These are phyloP conservation scores for Drosophila kohkoa DNA, from an alignment of 1,140 invertebrate genomes.

Conservation along the genomic window DNA sequence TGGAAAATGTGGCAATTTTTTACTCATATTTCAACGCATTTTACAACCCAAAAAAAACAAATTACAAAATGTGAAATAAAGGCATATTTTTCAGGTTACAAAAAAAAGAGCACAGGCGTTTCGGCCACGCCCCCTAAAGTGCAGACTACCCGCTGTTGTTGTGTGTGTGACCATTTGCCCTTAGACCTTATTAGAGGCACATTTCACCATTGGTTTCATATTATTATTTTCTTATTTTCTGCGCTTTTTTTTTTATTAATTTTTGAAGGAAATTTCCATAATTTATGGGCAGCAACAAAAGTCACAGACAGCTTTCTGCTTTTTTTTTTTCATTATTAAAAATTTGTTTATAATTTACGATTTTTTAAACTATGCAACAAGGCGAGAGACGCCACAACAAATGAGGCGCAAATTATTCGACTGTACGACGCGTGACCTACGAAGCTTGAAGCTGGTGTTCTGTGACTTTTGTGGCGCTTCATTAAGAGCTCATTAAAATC, in stretches of 20 bases:
- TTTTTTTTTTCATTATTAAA: conserved; percentile 68
- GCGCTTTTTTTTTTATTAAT: conserved; percentile 65
- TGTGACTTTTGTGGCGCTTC: conserved; percentile 45
- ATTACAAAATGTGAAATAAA: conserved; percentile 76
- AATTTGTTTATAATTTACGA: conserved; percentile 76
- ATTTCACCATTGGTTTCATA: conserved; percentile 40
- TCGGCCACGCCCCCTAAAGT: conserved; percentile 55
- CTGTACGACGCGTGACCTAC: conserved; percentile 32
- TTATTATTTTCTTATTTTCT: conserved; percentile 30
- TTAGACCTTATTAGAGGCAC: conserved; percentile 74
- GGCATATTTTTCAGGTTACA: conserved; percentile 70
- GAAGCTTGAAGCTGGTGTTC: background rate
- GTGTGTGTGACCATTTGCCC: conserved; percentile 70
- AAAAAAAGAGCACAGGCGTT: conserved; percentile 35
- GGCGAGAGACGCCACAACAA: conserved; percentile 32
- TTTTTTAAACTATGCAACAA: conserved; percentile 50
- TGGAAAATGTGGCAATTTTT: conserved; percentile 78
- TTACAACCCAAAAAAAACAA: conserved; percentile 65
- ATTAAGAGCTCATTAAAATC: conserved; percentile 77
- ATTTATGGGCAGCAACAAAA: conserved; percentile 79
- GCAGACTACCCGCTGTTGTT: conserved; percentile 36
- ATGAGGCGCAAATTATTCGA: conserved; percentile 66
- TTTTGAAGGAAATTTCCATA: conserved; percentile 75
- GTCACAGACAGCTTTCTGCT: conserved; percentile 52
- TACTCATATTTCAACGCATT: conserved; percentile 73